A percentile compares a stretch with the other conserved stretches of the same genome.
phyloP scores from a whole-genome alignment of 2,113 vertebrate genomes.

The Zapornia atra region DNA sequence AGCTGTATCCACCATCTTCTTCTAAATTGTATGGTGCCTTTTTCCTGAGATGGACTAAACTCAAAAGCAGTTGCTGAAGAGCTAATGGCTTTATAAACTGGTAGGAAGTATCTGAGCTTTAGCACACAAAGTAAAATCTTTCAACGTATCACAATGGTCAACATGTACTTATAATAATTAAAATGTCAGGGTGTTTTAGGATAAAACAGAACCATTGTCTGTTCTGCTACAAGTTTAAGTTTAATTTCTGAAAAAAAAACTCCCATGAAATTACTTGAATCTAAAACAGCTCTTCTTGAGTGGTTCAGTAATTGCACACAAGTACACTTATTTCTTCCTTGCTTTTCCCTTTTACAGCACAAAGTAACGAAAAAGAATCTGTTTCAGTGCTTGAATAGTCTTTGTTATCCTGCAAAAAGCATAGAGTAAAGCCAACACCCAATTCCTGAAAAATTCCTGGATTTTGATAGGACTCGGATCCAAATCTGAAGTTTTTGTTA shows the following conservation, averaged over 20 bases:
- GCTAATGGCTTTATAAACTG: not conserved
- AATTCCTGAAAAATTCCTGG: rapidly evolving
- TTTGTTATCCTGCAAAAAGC: not conserved
- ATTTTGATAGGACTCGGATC: not conserved
- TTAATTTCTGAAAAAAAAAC: not conserved
- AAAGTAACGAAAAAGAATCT: not conserved
- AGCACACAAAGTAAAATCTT: not conserved
- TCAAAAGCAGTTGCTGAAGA: not conserved
- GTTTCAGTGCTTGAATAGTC: not conserved
- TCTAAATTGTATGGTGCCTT: not conserved
- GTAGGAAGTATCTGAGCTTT: not conserved
- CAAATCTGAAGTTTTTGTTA: not conserved
- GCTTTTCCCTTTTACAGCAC: not conserved
- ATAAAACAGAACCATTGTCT: not conserved
- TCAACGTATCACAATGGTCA: not conserved
- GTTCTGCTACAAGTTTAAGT: not conserved
- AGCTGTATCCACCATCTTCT: not conserved
- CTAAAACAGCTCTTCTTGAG: not conserved
- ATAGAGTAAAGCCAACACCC: not conserved
- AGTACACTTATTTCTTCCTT: not conserved
- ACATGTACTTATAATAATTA: not conserved
- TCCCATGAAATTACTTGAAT: not conserved
- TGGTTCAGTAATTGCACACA: not conserved
- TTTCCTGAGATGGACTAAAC: not conserved
- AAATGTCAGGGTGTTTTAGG: not conserved